Conservation (phyloP, 2,888 invertebrate species). For the Napeogenes inachia region DNA sequence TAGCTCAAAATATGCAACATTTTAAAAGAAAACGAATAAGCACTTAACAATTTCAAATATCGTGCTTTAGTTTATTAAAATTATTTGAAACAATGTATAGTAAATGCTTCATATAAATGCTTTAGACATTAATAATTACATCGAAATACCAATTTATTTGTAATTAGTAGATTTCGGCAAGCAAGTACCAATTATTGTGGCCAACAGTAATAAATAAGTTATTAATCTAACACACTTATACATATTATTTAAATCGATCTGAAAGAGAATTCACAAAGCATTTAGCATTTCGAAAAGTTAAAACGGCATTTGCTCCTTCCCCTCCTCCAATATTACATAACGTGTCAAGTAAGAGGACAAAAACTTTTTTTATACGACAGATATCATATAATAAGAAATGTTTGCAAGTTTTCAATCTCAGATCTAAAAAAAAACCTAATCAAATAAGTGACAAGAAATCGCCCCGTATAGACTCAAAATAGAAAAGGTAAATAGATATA, state of each 20-base stretch:
- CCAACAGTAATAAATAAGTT: slow-evolving; percentile 60
- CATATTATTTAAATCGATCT: slow-evolving; percentile 60
- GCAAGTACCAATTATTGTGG: slow-evolving; percentile 30
- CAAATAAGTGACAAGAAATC: slow-evolving; percentile 38
- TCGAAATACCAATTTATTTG: not conserved
- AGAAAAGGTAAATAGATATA: slow-evolving; percentile 40
- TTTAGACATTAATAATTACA: not conserved
- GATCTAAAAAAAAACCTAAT: slow-evolving; percentile 52
- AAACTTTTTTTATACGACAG: slow-evolving; percentile 3
- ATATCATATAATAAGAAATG: slow-evolving; percentile 28
- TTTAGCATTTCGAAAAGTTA: slow-evolving; percentile 36
- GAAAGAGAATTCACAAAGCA: slow-evolving; percentile 66
- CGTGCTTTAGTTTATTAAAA: slow-evolving; percentile 5
- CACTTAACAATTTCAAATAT: slow-evolving; percentile 12
- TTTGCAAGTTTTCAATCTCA: slow-evolving; percentile 63
- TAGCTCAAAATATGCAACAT: too few relatives aligned
- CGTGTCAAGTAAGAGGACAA: slow-evolving; percentile 18
- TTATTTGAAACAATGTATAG: slow-evolving; percentile 13
- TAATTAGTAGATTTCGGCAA: slow-evolving; percentile 1
- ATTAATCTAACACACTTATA: slow-evolving; percentile 47
- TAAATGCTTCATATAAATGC: slow-evolving; percentile 27
- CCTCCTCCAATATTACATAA: slow-evolving; percentile 13
- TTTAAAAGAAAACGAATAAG: not conserved
- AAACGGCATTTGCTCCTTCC: slow-evolving; percentile 8
- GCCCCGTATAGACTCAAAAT: slow-evolving; percentile 35